Conservation (phyloP, 2,888 invertebrate genomes). For the Lomographa bimaculata region DNA sequence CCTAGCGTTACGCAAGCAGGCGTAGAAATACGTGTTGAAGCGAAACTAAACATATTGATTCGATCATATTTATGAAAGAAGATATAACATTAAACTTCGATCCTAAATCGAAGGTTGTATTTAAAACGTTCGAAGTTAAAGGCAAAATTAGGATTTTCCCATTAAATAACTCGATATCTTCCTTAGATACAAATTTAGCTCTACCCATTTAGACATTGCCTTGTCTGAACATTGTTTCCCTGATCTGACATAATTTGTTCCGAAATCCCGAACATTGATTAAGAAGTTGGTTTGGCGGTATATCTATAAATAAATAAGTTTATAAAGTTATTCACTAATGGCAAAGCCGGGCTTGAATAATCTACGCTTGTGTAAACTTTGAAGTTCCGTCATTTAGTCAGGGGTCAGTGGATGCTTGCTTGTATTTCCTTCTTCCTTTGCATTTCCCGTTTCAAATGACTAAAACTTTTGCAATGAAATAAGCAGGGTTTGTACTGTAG, state of each 20-base stretch:
- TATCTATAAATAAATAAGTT: constrained; percentile 7
- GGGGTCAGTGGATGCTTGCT: background rate
- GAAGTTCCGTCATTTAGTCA: constrained; percentile 5
- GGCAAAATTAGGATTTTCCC: no score
- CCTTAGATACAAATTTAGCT: background rate
- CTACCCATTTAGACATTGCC: constrained; percentile 1
- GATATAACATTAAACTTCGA: no score
- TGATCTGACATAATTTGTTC: constrained; percentile 19
- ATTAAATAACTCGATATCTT: no score
- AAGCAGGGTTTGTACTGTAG: background rate
- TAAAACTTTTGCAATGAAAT: constrained; percentile 1
- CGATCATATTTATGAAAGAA: no score
- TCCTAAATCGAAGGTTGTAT: no score
- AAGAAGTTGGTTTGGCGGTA: constrained; percentile 10
- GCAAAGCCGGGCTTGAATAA: constrained; percentile 4
- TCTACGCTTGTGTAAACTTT: constrained; percentile 2
- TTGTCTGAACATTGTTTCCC: constrained; percentile 9
- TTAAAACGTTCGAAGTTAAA: no score
- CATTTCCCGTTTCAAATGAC: constrained; percentile 3
- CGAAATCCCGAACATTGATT: constrained; percentile 19
- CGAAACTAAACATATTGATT: constrained; percentile 22
- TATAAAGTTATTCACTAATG: constrained; percentile 5
- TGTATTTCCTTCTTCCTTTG: background rate
- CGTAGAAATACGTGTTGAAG: constrained; percentile 21
- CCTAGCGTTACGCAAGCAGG: constrained; percentile 25